Evolutionary conservation across 2,113 vertebrate species (phyloP), one percentile per base, ranked within the genome.

Genomic region (Myrmecobius fasciatus): DNA sequence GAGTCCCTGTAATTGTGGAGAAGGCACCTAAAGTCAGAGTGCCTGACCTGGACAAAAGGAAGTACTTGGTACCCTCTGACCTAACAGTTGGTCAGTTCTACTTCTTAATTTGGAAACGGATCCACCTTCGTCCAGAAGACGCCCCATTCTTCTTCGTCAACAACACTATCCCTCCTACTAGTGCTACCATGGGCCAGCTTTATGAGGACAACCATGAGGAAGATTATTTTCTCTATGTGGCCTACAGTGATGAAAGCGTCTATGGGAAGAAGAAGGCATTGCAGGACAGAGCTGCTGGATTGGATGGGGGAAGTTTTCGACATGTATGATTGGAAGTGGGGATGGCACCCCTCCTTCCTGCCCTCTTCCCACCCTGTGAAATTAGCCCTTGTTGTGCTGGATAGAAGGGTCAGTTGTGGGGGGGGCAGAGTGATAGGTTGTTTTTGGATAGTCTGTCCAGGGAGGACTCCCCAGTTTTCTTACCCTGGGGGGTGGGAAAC

Each of bases 161-260:
- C 98, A 99, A 99, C 96, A 99, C 99, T 53, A 99, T 99, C 94
- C 99, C 99, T 94, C 99, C 99, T 48, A 99, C 99, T 89, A 99
- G 99, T 94, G 99, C 99, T 31, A 99, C 99, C 47, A 99, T 99
- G 97, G 99, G 99, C 89, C 99, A 99, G 93, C 99, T 99, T 6
- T 99, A 99, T 96, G 99, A 99, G 99, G 99, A 99, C 98, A 99
- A 99, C 97, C 99, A 99, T 0, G 99, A 99, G n/a, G 99, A 99
- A 92, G 99, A 99, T 98, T 99, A 99, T 97, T 99, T 99, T 98
- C 99, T 99, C 95, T 99, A 99, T 95, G 99, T 99, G 99, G 99
- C 99, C 90, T 99, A 99, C 99, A 99, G 99, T 60, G 99, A 99
- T 48, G 99, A 99, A 98, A 99, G 99, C 0, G 99, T 99, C 96